Evolutionary conservation across 2,888 invertebrate species (phyloP).

Genomic region (Leucoptera coffeella): DNA sequence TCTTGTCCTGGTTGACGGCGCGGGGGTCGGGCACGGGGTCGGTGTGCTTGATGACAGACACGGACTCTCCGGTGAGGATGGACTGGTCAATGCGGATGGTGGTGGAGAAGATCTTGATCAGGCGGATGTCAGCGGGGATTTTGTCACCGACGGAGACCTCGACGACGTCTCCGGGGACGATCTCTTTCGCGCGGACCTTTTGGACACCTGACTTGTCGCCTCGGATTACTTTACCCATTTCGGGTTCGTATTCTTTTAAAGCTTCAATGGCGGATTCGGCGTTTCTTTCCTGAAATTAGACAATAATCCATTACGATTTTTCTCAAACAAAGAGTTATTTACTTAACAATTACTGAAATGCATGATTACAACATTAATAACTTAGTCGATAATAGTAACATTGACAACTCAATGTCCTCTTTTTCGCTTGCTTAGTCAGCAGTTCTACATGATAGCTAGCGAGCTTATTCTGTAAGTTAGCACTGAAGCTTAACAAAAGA

Average conservation of each 20-base stretch:
- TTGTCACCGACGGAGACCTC: slow-evolving; percentile 99
- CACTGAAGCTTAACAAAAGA: too few species aligned
- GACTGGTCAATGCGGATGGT: slow-evolving; percentile 99
- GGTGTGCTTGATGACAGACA: slow-evolving; percentile 99
- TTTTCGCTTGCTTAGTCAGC: too few species aligned
- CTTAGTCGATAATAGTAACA: too few species aligned
- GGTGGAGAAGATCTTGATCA: slow-evolving; percentile 94
- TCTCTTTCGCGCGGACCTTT: slow-evolving; percentile 94
- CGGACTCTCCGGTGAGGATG: slow-evolving; percentile 97
- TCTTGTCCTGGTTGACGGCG: slow-evolving; percentile 99
- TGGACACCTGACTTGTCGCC: slow-evolving; percentile 95
- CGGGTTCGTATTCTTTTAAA: slow-evolving; percentile 99
- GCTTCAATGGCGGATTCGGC: slow-evolving; percentile 99
- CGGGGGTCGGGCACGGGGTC: slow-evolving; percentile 96
- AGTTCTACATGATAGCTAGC: too few species aligned
- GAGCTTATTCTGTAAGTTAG: too few species aligned
- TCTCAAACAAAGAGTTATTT: not conserved
- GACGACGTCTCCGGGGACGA: slow-evolving; percentile 98
- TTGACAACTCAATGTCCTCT: too few species aligned
- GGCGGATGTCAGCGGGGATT: slow-evolving; percentile 97
- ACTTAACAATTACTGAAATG: not conserved
- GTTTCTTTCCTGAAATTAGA: slow-evolving; percentile 86
- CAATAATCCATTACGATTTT: not conserved
- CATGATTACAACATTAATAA: not conserved
- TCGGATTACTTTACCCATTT: slow-evolving; percentile 98